These are phyloP conservation scores for Octonoba sinensis DNA, from an alignment of 2,888 invertebrate genomes.

Conservation along the genomic window DNA sequence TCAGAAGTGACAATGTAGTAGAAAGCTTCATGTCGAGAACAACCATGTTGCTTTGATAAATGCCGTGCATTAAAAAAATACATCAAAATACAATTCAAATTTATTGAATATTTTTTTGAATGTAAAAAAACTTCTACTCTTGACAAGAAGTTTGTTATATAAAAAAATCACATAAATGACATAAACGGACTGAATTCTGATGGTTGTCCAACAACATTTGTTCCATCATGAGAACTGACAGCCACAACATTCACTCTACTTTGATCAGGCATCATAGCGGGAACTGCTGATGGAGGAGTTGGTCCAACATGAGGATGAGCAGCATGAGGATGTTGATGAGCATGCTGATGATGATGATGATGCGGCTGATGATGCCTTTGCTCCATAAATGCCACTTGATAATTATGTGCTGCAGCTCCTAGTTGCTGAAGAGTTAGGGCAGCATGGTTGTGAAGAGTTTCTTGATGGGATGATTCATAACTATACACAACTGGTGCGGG, in stretches of 20 bases:
- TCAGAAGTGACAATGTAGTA: too few relatives aligned
- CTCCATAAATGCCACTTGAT: constrained; percentile 64
- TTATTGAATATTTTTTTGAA: too few relatives aligned
- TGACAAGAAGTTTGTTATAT: too few relatives aligned
- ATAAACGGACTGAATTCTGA: constrained; percentile 60
- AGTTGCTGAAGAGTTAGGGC: constrained; percentile 57
- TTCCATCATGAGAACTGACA: constrained; percentile 57
- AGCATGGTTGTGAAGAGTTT: constrained; percentile 59
- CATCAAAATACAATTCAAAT: too few relatives aligned
- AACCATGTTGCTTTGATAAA: too few relatives aligned
- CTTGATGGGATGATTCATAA: constrained; percentile 59
- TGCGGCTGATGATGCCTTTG: constrained; percentile 59
- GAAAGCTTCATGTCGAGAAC: too few relatives aligned
- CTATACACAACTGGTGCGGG: constrained; percentile 43
- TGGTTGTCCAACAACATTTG: constrained; percentile 53
- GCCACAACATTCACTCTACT: constrained; percentile 57
- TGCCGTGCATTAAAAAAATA: too few relatives aligned
- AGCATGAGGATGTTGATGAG: constrained; percentile 48
- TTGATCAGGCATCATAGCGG: constrained; percentile 62
- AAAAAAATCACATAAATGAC: constrained; percentile 55
- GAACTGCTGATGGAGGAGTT: constrained; percentile 61
- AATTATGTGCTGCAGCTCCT: constrained; percentile 60
- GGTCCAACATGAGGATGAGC: constrained; percentile 59
- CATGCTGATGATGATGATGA: constrained; percentile 48
- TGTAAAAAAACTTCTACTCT: too few relatives aligned